phyloP scores from a whole-genome alignment of 2,888 invertebrate genomes.

The Antheraea yamamai region DNA sequence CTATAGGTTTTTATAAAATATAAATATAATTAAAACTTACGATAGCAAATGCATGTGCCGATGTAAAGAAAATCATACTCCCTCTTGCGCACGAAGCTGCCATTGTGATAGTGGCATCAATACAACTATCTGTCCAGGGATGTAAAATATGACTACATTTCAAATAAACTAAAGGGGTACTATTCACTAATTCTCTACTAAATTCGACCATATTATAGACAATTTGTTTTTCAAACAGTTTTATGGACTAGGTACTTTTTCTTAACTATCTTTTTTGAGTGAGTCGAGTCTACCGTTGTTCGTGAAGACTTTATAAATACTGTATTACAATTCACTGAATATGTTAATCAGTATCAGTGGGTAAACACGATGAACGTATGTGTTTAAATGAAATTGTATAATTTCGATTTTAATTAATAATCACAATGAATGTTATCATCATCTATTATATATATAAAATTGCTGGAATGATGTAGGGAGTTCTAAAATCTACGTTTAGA shows the following conservation, averaged over 20 bases:
- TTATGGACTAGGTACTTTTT: not conserved
- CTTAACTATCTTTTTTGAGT: not conserved
- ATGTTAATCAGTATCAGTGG: not conserved
- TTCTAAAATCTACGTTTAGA: no score
- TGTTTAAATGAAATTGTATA: not conserved
- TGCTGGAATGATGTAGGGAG: no score
- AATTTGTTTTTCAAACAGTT: not conserved
- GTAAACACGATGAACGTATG: not conserved
- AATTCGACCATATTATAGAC: slow-evolving; percentile 68
- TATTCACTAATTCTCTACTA: slow-evolving; percentile 58
- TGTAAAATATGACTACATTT: slow-evolving; percentile 59
- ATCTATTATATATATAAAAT: no score
- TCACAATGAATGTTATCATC: no score
- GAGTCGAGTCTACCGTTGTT: not conserved
- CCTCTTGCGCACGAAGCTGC: slow-evolving; percentile 48
- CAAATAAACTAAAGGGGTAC: slow-evolving; percentile 34
- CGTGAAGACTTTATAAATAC: not conserved
- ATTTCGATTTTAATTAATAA: no score
- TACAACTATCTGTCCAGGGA: slow-evolving; percentile 63
- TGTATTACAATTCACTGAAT: not conserved
- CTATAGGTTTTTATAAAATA: not conserved
- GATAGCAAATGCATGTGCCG: slow-evolving; percentile 42
- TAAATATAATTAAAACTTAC: slow-evolving; percentile 49
- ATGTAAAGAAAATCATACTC: slow-evolving; percentile 50
- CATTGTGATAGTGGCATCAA: slow-evolving; percentile 52